These are phyloP conservation scores for Augochlorella aurata DNA, from an alignment of 2,888 invertebrate species.

Conservation along the genomic window DNA sequence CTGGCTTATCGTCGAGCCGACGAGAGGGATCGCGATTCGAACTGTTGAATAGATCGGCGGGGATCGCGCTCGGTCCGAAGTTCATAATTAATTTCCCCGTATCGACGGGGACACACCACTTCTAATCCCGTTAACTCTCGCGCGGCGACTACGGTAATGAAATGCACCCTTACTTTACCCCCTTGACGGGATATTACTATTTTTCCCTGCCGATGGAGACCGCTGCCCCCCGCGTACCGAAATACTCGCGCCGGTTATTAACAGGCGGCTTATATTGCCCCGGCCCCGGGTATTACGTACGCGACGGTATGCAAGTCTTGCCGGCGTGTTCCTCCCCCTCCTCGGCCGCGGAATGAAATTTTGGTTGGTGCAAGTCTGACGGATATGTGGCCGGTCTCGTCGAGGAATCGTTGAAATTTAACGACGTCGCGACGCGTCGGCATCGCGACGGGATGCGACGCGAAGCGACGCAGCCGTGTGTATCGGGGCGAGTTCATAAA, in stretches of 20 bases:
- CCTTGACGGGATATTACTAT: conserved; percentile 55
- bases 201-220: conserved; percentile 55
- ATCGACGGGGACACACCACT: conserved; percentile 21
- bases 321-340: background rate
- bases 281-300: conserved; percentile 53
- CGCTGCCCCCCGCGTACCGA: conserved; percentile 1
- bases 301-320: conserved; percentile 51
- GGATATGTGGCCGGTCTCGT: background rate
- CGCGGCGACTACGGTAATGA: conserved; percentile 56
- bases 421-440: conserved; percentile 19
- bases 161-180: conserved; percentile 67
- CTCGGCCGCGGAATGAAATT: background rate
- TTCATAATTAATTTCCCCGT: conserved; percentile 63
- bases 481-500: conserved; percentile 53
- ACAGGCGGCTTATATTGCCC: conserved; percentile 53
- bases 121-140: conserved; percentile 57
- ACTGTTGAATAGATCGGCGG: conserved; percentile 59
- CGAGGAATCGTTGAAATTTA: conserved; percentile 17
- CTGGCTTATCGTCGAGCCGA: conserved; percentile 36
- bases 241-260: conserved; percentile 62
- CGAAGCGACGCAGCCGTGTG: background rate
- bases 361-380: background rate
- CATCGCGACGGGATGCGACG: background rate
- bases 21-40: conserved; percentile 30
- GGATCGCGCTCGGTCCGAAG: conserved; percentile 17